Percentiles rank a stretch among this genome's conserved stretches.
These are phyloP conservation scores for Dromius quadrimaculatus DNA, from an alignment of 2,888 invertebrate genomes.

Conservation along the genomic window DNA sequence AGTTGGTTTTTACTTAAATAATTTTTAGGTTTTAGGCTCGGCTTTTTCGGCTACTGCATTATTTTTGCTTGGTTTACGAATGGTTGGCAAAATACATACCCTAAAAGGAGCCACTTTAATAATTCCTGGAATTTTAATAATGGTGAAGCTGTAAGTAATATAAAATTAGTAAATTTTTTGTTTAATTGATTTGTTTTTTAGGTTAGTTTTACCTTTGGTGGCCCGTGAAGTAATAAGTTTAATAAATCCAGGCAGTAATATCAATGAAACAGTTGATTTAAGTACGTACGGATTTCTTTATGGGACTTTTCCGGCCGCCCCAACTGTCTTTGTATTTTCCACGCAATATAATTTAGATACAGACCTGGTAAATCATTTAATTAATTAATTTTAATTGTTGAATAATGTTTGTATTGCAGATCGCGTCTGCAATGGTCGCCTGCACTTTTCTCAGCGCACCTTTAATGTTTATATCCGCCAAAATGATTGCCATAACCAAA, in stretches of 20 bases:
- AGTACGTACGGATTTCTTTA: slow-evolving; percentile 96
- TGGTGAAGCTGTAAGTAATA: slow-evolving; percentile 84
- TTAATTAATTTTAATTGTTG: not conserved
- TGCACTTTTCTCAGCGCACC: slow-evolving; percentile 96
- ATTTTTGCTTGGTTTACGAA: slow-evolving; percentile 89
- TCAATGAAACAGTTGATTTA: slow-evolving; percentile 82
- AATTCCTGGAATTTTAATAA: slow-evolving; percentile 87
- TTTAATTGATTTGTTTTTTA: slow-evolving; percentile 62
- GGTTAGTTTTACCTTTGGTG: slow-evolving; percentile 85
- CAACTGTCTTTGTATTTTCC: slow-evolving; percentile 96
- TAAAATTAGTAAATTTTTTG: not conserved
- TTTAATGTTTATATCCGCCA: slow-evolving; percentile 94
- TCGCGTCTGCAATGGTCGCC: slow-evolving; percentile 94
- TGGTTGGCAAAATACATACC: slow-evolving; percentile 90
- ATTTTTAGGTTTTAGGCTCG: slow-evolving; percentile 78
- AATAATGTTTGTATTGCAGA: slow-evolving; percentile 69
- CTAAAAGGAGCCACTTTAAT: slow-evolving; percentile 83
- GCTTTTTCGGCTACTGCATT: slow-evolving; percentile 93
- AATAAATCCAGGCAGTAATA: slow-evolving; percentile 76
- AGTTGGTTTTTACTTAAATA: slow-evolving; percentile 50
- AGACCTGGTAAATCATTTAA: slow-evolving; percentile 77
- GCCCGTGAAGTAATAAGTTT: slow-evolving; percentile 88
- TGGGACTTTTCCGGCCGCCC: slow-evolving; percentile 95
- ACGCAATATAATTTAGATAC: slow-evolving; percentile 87
- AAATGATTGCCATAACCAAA: slow-evolving; percentile 87